Evolutionary conservation across 2,113 vertebrate genomes (phyloP).

Genomic region (Sminthopsis crassicaudata): DNA sequence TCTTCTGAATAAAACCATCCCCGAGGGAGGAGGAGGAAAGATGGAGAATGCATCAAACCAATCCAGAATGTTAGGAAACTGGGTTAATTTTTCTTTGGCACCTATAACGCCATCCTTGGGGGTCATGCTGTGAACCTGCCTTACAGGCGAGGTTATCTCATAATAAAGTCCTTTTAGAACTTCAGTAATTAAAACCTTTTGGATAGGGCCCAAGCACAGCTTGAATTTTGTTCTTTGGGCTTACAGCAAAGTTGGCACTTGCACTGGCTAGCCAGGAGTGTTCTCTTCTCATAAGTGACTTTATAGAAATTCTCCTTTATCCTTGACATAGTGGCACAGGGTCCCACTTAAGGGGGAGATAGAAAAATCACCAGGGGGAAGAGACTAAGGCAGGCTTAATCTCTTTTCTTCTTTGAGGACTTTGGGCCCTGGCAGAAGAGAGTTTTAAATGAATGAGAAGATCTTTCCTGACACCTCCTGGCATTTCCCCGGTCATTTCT

Average conservation of each 20-base stretch:
- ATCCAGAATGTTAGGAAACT: neutral
- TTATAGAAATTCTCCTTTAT: neutral
- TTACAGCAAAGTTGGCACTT: neutral
- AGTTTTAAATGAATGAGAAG: neutral
- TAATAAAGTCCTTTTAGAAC: neutral
- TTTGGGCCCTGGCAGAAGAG: neutral
- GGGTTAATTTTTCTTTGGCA: neutral
- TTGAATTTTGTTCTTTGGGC: neutral
- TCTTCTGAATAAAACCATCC: neutral
- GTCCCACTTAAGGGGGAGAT: neutral
- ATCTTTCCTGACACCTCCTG: neutral
- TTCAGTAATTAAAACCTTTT: neutral
- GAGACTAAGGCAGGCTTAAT: rapidly evolving
- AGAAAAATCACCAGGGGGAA: neutral
- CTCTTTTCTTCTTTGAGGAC: neutral
- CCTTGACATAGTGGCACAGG: neutral
- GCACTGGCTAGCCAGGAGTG: neutral
- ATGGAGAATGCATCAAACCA: neutral
- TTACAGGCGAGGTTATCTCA: neutral
- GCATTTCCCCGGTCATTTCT: neutral
- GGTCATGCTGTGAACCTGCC: neutral
- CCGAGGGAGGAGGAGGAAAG: neutral
- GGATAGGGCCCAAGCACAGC: neutral
- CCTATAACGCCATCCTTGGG: neutral
- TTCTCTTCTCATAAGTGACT: rapidly evolving